Evolutionary conservation across 2,888 invertebrate species (phyloP).

Genomic region (Dexiosoma caninum): DNA sequence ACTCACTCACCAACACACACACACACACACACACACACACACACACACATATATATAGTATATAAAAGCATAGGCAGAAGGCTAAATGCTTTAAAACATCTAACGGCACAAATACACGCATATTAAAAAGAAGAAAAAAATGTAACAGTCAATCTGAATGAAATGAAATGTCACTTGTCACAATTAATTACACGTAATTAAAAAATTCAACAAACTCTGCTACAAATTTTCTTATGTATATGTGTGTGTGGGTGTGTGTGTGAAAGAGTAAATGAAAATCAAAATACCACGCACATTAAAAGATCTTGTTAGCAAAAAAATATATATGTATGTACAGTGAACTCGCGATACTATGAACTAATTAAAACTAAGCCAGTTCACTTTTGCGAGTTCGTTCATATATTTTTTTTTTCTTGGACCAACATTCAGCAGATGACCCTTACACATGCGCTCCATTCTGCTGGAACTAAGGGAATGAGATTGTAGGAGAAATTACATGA

Average conservation of each 20-base stretch:
- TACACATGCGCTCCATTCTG: no score
- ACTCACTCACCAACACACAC: slow-evolving; percentile 19
- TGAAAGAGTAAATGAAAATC: slow-evolving; percentile 5
- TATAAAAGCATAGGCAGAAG: no score
- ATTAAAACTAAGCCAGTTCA: no score
- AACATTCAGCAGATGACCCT: no score
- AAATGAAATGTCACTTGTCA: slow-evolving; percentile 64
- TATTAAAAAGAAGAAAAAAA: slow-evolving; percentile 41
- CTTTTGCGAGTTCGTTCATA: no score
- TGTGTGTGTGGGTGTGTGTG: neutral
- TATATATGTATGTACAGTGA: neutral
- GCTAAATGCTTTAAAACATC: no score
- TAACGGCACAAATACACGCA: slow-evolving; percentile 64
- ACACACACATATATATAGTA: no score
- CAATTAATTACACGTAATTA: slow-evolving; percentile 64
- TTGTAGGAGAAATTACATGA: no score
- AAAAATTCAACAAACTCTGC: slow-evolving; percentile 45
- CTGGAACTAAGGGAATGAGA: no score
- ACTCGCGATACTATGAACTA: no score
- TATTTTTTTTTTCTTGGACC: no score
- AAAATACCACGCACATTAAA: neutral
- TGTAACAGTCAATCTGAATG: slow-evolving; percentile 62
- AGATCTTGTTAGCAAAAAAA: neutral
- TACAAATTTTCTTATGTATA: neutral
- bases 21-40: slow-evolving; percentile 28